Evolutionary conservation across 64 coral and sea anemone genomes (phyloP), one percentile per base, ranked within the genome.

Genomic region (Montipora foliosa): DNA sequence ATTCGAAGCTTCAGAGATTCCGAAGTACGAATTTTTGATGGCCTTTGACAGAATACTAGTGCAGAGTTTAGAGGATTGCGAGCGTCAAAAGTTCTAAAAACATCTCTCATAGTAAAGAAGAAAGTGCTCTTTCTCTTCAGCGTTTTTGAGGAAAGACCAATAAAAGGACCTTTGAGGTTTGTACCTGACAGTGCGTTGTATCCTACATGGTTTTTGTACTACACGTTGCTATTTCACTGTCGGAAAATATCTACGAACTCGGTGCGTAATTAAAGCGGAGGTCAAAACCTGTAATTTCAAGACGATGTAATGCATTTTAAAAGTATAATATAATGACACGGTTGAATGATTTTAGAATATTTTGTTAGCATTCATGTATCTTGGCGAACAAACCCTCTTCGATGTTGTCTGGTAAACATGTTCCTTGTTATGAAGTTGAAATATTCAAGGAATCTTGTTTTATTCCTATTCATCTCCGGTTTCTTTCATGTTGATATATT

Each of bases 1-100:
- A 47, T 71, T 49, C 64, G 45, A 71, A 86, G 66, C 59, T 44
- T 86, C 17, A 17, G 7, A 14, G 48, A 70, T 86, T 66, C 44
- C 44, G 71, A 48, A 71, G 68, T 86, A 47, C 11, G 19, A 47
- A 66, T 49, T 86, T 66, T 72, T 86, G 6, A 57, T 11, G 11
- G 61, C 7, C 59, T 29, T 14, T 20, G 82, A 72, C 82, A 86
- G 62, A 72, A 11, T 11, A 57, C 53, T 57, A 8, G 37, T 86
- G 44, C 66, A 86, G 62, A 86, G 82, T 86, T 86, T 86, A 70
- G 47, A 86, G 3, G 70, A 86, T 86, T 86, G 62, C 71, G 66
- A 70, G 64, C 37, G 50, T 24, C 44, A 86, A 71, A 64, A 71
- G 70, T 60, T 71, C 45, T 25, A 47, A 86, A 86, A 70, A 86